Evolutionary conservation across 2,888 invertebrate species (phyloP), one percentile per base, ranked within the genome.

Genomic region (Esperia sulphurella): DNA sequence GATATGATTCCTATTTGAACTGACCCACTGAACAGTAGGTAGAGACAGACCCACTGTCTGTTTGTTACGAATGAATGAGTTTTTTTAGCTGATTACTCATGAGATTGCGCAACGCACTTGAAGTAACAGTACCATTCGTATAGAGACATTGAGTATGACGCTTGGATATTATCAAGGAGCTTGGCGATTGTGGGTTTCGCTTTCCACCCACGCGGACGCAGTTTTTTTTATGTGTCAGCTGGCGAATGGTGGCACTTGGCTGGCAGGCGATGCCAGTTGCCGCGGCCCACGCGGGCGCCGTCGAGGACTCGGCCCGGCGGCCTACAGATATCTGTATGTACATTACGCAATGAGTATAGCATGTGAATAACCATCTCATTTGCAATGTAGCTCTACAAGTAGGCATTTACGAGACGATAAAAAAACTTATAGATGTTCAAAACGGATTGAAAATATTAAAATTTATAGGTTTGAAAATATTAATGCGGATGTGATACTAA

Each of bases 271-370:
- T 43, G 58, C 69, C 71, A 60, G 63, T 71, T 68, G 61, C 57
- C 21, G 48, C 52, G 43, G 51, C 86, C 84, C 74, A 84, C 85
- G 66, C 81, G 58, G 65, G 61, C 65, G 58, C 66, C 63, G 61
- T 57, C 53, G 51, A 41, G 72, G 75, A 82, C 80, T 79, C 75
- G 79, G 74, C 82, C 63, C 62, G 85, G 82, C 78, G n/a, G 39
- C 39, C 39, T 14, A 83, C 82, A 66, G 57, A 49, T 56, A 56
- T 40, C 29, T 33, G 33, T 33, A 8, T 51, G 41, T 46, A 51
- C 56, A 60, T 73, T 74, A 70, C 71, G 61, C 67, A 74, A 76
- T 57, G 42, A 44, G 53, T 51, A 51, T 61, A 59, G 52, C 46
- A 56, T 65, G 66, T 70, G 65, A 64, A 56, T 53, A 66, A 65